Conservation (phyloP, 2,113 vertebrate species). For the Ptyas mucosa region DNA sequence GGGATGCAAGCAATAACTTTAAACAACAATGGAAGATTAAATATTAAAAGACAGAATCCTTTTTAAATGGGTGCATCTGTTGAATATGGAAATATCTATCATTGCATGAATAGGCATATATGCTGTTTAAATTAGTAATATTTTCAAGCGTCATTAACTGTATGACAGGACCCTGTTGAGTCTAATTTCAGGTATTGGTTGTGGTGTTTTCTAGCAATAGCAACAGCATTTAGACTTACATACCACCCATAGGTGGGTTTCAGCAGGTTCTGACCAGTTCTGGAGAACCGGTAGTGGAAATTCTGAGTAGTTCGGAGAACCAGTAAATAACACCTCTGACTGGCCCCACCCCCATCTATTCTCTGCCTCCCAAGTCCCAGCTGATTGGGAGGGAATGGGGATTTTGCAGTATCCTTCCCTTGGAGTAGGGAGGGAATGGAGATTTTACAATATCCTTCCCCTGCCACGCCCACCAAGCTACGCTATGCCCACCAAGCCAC, state of each 20-base stretch:
- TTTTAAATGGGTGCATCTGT: background rate
- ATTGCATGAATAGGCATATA: background rate
- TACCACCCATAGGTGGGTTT: background rate
- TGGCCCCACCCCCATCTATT: too few species aligned
- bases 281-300: too few species aligned
- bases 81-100: background rate
- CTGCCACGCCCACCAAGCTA: too few species aligned
- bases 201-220: background rate
- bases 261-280: too few species aligned
- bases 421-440: too few species aligned
- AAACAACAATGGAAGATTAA: background rate
- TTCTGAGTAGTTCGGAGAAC: too few species aligned
- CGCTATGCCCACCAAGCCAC: too few species aligned
- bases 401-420: too few species aligned
- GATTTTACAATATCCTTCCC: too few species aligned
- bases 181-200: background rate
- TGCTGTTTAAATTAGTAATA: background rate
- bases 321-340: too few species aligned
- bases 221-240: background rate
- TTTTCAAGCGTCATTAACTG: background rate
- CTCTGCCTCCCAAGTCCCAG: too few species aligned
- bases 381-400: too few species aligned
- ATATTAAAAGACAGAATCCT: conserved; percentile 9
- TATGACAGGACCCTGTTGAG: background rate
- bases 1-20: background rate